phyloP scores from a whole-genome alignment of 2,888 invertebrate species.

The Chamaedrilus cognettii region DNA sequence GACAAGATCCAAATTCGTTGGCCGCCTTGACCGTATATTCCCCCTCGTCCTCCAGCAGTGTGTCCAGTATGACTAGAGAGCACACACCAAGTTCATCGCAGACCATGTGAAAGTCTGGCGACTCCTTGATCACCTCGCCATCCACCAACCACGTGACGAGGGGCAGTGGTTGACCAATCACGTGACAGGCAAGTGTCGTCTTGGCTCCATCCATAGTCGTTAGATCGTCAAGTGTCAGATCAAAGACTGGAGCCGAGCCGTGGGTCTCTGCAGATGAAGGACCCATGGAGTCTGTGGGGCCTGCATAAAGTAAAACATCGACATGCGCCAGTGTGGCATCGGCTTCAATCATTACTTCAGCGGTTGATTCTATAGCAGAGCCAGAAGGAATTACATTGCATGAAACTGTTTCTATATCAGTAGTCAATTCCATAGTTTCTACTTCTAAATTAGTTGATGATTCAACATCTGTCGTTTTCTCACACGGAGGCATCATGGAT shows the following conservation, averaged over 20 bases:
- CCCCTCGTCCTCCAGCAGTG: slow-evolving; percentile 56
- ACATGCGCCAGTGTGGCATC: too few relatives aligned
- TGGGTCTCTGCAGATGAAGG: too few relatives aligned
- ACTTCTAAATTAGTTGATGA: too few relatives aligned
- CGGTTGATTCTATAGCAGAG: too few relatives aligned
- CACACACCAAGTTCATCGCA: slow-evolving; percentile 72
- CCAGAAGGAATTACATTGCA: too few relatives aligned
- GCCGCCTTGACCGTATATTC: slow-evolving; percentile 55
- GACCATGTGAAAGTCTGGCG: slow-evolving; percentile 23
- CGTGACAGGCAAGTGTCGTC: slow-evolving; percentile 49
- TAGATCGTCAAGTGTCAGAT: slow-evolving; percentile 18
- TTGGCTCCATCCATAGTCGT: slow-evolving; percentile 49
- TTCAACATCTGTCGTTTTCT: too few relatives aligned
- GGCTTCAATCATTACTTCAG: too few relatives aligned
- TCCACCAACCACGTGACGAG: slow-evolving; percentile 62
- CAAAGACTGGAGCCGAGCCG: background rate
- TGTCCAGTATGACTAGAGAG: slow-evolving; percentile 47
- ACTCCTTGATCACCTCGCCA: slow-evolving; percentile 65
- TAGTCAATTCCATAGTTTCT: too few relatives aligned
- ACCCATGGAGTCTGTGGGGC: too few relatives aligned
- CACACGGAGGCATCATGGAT: too few relatives aligned
- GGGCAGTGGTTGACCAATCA: slow-evolving; percentile 51
- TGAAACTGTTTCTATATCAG: too few relatives aligned
- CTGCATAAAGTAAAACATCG: too few relatives aligned
- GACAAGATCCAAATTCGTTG: slow-evolving; percentile 53